Conservation (phyloP, 2,888 invertebrate species). For the Reticulitermes lucifugus region DNA sequence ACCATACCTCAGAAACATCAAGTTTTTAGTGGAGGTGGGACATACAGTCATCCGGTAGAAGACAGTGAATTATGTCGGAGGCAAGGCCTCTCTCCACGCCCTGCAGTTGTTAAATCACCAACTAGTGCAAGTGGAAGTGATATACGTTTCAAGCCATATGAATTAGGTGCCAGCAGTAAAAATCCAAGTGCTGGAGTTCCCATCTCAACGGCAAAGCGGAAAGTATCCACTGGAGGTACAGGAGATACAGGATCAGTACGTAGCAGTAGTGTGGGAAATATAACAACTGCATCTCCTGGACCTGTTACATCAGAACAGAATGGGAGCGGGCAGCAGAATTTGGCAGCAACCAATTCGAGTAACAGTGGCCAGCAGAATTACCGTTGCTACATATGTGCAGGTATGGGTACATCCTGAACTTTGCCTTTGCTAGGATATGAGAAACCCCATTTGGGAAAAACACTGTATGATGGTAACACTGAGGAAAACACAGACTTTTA, state of each 20-base stretch:
- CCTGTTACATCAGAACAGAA: conserved; percentile 43
- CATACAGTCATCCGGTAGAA: conserved; percentile 22
- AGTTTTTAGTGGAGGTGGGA: conserved; percentile 70
- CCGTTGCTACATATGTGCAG: conserved; percentile 85
- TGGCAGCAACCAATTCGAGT: conserved; percentile 12
- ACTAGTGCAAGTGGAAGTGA: conserved; percentile 66
- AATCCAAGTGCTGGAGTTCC: conserved; percentile 56
- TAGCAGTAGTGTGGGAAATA: conserved; percentile 14
- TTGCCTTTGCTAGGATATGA: no score
- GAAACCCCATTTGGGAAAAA: no score
- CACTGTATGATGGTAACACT: no score
- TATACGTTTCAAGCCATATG: conserved; percentile 72
- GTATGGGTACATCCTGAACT: background rate
- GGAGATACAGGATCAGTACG: conserved; percentile 12
- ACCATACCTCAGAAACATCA: conserved; percentile 82
- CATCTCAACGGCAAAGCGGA: conserved; percentile 2
- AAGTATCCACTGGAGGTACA: conserved; percentile 6
- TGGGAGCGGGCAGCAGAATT: conserved; percentile 37
- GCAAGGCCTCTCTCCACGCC: conserved; percentile 60
- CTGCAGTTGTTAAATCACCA: conserved; percentile 68
- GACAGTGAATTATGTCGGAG: conserved; percentile 7
- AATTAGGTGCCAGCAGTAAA: conserved; percentile 61
- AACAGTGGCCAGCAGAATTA: conserved; percentile 58
- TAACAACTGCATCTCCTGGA: conserved; percentile 48
- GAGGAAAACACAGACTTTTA: no score